Conservation (phyloP, 2,797 vertebrate species). For the Xiphophorus birchmanni region DNA sequence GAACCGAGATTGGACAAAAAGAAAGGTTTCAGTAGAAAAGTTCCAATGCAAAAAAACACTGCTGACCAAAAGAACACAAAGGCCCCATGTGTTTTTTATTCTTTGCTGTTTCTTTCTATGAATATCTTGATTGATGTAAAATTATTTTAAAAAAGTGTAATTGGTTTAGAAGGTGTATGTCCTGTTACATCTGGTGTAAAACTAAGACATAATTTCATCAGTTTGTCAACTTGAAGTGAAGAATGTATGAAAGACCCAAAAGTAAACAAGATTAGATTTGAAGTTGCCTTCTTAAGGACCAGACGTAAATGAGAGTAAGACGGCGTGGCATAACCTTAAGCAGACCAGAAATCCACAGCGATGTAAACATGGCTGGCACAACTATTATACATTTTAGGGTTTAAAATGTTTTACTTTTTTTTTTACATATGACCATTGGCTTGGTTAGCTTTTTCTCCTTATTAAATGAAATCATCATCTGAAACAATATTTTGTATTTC, state of each 20-base stretch:
- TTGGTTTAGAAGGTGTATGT: neutral
- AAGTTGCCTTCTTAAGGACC: neutral
- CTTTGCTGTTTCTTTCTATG: no score
- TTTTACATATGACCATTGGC: neutral
- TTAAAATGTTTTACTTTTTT: neutral
- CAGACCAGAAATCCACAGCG: neutral
- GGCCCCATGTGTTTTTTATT: neutral
- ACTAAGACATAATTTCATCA: neutral
- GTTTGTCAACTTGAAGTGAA: neutral
- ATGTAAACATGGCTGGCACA: neutral
- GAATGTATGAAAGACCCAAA: neutral
- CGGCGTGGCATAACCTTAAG: neutral
- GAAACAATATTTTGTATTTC: neutral
- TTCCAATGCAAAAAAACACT: neutral
- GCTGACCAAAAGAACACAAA: neutral
- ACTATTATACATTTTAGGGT: neutral
- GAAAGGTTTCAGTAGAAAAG: neutral
- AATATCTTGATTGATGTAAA: neutral
- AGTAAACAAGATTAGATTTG: neutral
- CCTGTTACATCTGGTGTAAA: neutral
- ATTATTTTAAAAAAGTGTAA: neutral
- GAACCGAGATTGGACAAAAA: neutral
- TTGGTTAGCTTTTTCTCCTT: neutral
- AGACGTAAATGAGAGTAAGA: neutral
- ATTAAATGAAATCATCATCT: neutral